Evolutionary conservation across 2,888 invertebrate species (phyloP).

Genomic region (Dynastes hyllus): DNA sequence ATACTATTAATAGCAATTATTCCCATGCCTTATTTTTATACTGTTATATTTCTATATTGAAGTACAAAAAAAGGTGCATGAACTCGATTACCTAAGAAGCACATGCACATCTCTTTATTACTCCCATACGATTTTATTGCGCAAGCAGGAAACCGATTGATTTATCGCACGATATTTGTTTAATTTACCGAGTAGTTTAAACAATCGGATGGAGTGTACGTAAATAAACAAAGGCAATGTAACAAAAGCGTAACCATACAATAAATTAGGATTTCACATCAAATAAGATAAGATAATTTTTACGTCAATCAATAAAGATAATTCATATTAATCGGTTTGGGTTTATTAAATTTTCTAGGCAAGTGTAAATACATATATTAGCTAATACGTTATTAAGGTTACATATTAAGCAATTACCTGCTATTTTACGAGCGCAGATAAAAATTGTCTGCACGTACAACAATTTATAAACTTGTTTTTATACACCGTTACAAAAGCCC

Average conservation of each 20-base stretch:
- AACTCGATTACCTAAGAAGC: no score
- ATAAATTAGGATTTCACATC: background rate
- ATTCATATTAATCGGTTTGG: background rate
- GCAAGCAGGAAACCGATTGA: background rate
- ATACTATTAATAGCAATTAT: no score
- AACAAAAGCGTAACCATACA: background rate
- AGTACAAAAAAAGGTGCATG: no score
- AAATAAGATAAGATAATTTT: background rate
- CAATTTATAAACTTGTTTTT: no score
- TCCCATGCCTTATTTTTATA: no score
- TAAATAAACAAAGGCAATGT: conserved; percentile 7
- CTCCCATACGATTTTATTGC: no score
- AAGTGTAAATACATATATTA: background rate
- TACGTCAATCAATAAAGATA: conserved; percentile 10
- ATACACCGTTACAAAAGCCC: no score
- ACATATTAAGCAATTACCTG: no score
- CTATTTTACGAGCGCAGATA: no score
- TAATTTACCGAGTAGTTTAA: background rate
- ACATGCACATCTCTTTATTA: no score
- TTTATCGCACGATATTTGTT: background rate
- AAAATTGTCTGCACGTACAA: no score
- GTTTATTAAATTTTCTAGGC: background rate
- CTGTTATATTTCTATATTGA: no score
- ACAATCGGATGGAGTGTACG: background rate
- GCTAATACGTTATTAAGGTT: background rate